These are phyloP conservation scores for Istiophorus platypterus DNA, from an alignment of 2,113 vertebrate genomes.

Conservation along the genomic window DNA sequence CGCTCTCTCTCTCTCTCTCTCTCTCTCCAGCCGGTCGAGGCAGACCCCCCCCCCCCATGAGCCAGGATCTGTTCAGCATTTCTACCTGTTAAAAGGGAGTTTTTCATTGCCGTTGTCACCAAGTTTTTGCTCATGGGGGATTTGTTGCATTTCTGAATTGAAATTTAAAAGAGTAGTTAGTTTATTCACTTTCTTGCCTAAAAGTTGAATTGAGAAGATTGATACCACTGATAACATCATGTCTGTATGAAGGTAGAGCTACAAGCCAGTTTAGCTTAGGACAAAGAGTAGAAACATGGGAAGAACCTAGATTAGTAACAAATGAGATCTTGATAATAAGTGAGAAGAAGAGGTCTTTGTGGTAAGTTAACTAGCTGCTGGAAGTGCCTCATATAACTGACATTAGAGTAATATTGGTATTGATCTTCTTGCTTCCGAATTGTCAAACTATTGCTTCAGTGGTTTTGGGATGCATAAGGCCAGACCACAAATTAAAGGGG, in stretches of 20 bases:
- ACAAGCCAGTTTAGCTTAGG: constrained; percentile 2
- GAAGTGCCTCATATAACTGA: not conserved
- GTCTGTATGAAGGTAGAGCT: not conserved
- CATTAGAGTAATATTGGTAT: too few species aligned
- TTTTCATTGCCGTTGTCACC: too few species aligned
- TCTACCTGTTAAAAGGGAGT: too few species aligned
- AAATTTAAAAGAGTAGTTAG: not conserved
- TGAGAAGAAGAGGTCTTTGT: not conserved
- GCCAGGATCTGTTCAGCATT: too few species aligned
- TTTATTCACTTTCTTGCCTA: not conserved
- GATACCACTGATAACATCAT: not conserved
- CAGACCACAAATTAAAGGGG: not conserved
- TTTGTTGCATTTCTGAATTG: too few species aligned
- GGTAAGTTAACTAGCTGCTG: not conserved
- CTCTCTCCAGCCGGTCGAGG: too few species aligned
- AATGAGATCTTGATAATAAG: not conserved
- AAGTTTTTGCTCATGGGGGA: too few species aligned
- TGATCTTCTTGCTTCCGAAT: not conserved
- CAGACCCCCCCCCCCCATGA: too few species aligned
- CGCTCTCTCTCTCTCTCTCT: too few species aligned
- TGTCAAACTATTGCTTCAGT: not conserved
- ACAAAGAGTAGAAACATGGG: not conserved
- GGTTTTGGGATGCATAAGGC: not conserved
- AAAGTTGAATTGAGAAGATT: not conserved
- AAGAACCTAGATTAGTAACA: not conserved